A percentile compares a stretch with the other conserved stretches of the same genome.
Evolutionary conservation across 2,888 invertebrate species (phyloP).

Genomic region (Penaeus monodon): DNA sequence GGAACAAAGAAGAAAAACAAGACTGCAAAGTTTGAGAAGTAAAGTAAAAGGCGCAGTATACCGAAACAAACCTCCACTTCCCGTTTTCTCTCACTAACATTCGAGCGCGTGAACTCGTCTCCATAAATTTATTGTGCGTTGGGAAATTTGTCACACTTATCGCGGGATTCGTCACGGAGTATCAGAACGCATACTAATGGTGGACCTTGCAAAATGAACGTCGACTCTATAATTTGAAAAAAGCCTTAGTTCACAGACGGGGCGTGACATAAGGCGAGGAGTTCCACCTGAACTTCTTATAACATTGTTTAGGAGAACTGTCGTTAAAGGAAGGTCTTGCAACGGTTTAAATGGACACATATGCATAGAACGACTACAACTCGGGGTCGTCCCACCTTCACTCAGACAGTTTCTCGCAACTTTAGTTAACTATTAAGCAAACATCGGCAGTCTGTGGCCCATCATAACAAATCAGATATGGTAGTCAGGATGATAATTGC

Average conservation of each 20-base stretch:
- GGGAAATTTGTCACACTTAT: conserved; percentile 38
- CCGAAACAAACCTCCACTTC: conserved; percentile 1
- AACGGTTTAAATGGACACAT: no score
- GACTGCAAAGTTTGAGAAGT: background rate
- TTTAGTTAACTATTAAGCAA: conserved; percentile 4
- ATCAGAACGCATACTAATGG: conserved; percentile 37
- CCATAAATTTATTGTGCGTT: conserved; percentile 21
- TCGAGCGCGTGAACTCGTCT: conserved; percentile 10
- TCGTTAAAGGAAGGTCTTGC: no score
- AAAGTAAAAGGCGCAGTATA: no score
- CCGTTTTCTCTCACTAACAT: conserved; percentile 25
- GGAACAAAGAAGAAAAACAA: no score
- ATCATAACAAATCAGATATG: conserved; percentile 21
- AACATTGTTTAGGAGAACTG: background rate
- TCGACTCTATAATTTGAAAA: background rate
- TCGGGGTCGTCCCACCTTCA: no score
- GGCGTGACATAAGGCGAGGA: background rate
- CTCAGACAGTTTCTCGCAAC: background rate
- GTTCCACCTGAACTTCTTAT: background rate
- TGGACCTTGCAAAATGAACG: background rate
- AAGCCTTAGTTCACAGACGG: background rate
- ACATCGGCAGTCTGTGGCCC: background rate
- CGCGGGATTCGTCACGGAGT: conserved; percentile 16
- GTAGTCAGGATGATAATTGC: conserved; percentile 7
- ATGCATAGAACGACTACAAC: no score